Evolutionary conservation across 2,113 vertebrate genomes (phyloP).

Genomic region (Serilophus lunatus): DNA sequence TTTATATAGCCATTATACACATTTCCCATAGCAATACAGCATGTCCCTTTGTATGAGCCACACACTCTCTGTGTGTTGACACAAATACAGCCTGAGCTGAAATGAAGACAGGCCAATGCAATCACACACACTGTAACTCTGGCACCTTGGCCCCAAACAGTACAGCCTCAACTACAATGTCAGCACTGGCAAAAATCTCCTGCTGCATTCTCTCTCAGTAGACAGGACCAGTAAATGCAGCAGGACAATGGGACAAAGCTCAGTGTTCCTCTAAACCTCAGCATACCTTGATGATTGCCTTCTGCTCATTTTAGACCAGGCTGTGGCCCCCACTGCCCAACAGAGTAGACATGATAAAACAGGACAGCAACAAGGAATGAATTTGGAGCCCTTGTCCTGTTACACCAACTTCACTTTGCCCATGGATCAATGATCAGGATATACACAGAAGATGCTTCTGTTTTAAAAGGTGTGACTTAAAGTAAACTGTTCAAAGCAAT

Average conservation of each 20-base stretch:
- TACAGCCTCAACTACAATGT: fast-evolving
- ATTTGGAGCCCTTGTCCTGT: background rate
- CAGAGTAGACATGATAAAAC: background rate
- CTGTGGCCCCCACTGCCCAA: background rate
- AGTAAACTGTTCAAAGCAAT: background rate
- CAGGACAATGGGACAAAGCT: background rate
- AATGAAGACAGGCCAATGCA: background rate
- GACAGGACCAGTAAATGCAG: background rate
- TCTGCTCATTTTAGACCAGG: background rate
- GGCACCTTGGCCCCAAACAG: background rate
- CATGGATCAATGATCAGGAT: background rate
- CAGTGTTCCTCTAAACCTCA: background rate
- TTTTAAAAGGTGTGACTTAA: background rate
- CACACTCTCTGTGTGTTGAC: background rate
- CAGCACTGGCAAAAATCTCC: background rate
- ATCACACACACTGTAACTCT: background rate
- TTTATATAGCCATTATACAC: background rate
- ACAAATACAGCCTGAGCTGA: background rate
- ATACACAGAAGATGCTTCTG: background rate
- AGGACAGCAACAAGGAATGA: background rate
- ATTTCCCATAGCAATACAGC: background rate
- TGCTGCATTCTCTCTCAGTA: background rate
- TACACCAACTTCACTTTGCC: background rate
- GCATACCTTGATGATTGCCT: fast-evolving
- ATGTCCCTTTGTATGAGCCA: background rate